These are phyloP conservation scores for Lipophrys pholis DNA, from an alignment of 2,113 vertebrate species.

Conservation along the genomic window DNA sequence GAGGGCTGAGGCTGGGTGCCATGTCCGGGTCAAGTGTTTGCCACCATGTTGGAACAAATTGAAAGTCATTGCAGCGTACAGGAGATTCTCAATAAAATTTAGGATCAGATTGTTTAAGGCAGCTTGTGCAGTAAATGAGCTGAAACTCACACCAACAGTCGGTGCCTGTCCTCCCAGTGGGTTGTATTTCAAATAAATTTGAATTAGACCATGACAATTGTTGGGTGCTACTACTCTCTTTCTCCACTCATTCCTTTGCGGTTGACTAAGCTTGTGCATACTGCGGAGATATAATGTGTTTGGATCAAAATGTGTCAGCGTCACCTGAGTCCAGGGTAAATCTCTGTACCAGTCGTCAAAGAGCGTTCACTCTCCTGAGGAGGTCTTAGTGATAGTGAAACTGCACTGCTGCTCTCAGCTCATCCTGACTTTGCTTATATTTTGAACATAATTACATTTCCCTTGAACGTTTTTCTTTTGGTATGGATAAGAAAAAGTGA, in stretches of 20 bases:
- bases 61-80: slow-evolving; percentile 6
- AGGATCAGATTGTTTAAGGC: background rate
- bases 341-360: background rate
- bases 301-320: slow-evolving; percentile 32
- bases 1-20: background rate
- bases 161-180: slow-evolving; percentile 8
- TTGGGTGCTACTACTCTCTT: no score
- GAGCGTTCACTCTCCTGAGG: slow-evolving; percentile 10
- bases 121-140: background rate
- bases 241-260: no score
- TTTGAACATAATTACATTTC: no score
- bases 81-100: slow-evolving; percentile 5
- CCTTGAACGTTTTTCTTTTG: no score
- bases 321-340: slow-evolving; percentile 28
- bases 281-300: background rate
- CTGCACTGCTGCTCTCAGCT: slow-evolving; percentile 37
- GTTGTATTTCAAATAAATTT: slow-evolving; percentile 47
- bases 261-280: slow-evolving; percentile 28
- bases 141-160: slow-evolving; percentile 28
- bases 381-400: slow-evolving; percentile 21
- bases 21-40: background rate
- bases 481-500: no score
- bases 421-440: slow-evolving; percentile 22
- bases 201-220: no score
- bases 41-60: slow-evolving; percentile 23